These are phyloP conservation scores for Empis livida DNA, from an alignment of 2,888 invertebrate genomes.

Conservation along the genomic window DNA sequence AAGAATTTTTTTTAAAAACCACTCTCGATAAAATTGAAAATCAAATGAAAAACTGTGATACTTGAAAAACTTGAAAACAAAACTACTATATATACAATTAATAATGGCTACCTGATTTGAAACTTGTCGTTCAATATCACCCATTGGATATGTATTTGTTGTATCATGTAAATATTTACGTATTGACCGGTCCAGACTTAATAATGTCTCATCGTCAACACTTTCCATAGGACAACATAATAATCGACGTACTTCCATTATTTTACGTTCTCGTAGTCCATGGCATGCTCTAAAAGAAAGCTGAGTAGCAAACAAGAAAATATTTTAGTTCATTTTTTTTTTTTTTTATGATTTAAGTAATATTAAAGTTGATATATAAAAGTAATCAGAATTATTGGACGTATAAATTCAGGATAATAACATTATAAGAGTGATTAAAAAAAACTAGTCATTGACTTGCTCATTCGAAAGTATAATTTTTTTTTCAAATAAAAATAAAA, in stretches of 20 bases:
- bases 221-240: slow-evolving; percentile 39
- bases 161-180: slow-evolving; percentile 54
- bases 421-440: no score
- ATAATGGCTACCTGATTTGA: slow-evolving; percentile 40
- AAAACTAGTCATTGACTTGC: no score
- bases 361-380: no score
- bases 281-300: slow-evolving; percentile 60
- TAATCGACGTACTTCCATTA: slow-evolving; percentile 54
- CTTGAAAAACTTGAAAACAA: neutral
- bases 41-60: neutral
- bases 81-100: neutral
- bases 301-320: slow-evolving; percentile 30
- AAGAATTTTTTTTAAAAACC: neutral
- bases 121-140: slow-evolving; percentile 54
- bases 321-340: no score
- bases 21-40: neutral
- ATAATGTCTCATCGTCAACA: slow-evolving; percentile 31
- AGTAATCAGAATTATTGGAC: no score
- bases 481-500: no score
- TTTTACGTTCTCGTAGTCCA: slow-evolving; percentile 57
- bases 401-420: no score
- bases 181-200: slow-evolving; percentile 45
- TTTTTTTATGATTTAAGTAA: no score
- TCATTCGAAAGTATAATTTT: no score
- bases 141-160: slow-evolving; percentile 55